phyloP scores from a whole-genome alignment of 2,888 invertebrate species.

The Chromoteleia sp. region DNA sequence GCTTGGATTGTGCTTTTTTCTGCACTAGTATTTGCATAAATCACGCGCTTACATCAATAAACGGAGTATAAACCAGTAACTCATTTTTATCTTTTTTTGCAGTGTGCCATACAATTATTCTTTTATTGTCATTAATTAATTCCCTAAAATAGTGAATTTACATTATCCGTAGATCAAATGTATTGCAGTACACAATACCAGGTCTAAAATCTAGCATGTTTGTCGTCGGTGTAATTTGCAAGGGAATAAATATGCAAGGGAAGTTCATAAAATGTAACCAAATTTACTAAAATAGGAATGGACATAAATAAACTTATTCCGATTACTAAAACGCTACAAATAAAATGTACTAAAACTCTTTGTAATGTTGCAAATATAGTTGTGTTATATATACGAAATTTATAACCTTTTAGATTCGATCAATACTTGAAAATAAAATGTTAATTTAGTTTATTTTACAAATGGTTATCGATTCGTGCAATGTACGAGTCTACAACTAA shows the following conservation, averaged over 20 bases:
- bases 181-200: background rate
- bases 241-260: background rate
- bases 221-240: background rate
- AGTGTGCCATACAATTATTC: background rate
- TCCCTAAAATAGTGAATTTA: background rate
- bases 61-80: conserved; percentile 6
- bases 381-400: background rate
- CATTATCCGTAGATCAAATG: background rate
- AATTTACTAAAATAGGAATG: background rate
- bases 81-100: background rate
- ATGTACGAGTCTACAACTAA: too few relatives aligned
- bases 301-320: background rate
- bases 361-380: background rate
- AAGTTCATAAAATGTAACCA: background rate
- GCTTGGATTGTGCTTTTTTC: conserved; percentile 12
- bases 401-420: background rate
- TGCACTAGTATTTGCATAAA: conserved; percentile 10
- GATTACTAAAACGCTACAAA: background rate
- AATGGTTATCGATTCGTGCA: too few relatives aligned
- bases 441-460: too few relatives aligned
- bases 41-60: conserved; percentile 6
- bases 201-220: background rate
- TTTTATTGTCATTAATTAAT: background rate
- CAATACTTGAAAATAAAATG: background rate
- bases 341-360: background rate